A percentile compares a stretch with the other conserved stretches of the same genome.
These are phyloP conservation scores for Bactericera cockerelli DNA, from an alignment of 1,140 invertebrate genomes.

Conservation along the genomic window DNA sequence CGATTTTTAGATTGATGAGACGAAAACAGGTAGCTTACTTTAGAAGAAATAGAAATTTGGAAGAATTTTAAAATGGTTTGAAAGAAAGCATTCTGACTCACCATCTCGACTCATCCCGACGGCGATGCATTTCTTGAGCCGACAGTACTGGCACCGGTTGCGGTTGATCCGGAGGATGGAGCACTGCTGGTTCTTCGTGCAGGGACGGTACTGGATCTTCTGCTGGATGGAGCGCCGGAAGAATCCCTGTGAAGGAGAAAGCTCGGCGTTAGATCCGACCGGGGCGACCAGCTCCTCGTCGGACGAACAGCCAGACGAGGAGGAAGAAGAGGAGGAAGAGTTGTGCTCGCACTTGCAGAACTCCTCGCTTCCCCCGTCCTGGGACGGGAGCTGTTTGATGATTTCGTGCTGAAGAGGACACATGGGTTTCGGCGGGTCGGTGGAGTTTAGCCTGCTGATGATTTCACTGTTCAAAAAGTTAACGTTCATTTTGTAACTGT, in stretches of 20 bases:
- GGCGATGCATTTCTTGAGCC: slow-evolving; percentile 93
- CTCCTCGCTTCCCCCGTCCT: neutral
- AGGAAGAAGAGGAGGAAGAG: neutral
- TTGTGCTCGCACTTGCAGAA: slow-evolving; percentile 9
- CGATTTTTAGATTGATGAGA: no score
- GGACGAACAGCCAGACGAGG: neutral
- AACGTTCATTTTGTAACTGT: slow-evolving; percentile 7
- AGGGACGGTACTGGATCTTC: slow-evolving; percentile 94
- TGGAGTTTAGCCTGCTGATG: neutral
- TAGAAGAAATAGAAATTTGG: no score
- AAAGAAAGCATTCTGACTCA: slow-evolving; percentile 36
- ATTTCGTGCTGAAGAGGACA: slow-evolving; percentile 4
- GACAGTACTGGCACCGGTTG: slow-evolving; percentile 92
- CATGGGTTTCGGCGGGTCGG: neutral
- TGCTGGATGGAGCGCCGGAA: slow-evolving; percentile 85
- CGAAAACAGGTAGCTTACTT: no score
- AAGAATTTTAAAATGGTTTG: no score
- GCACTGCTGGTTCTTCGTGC: slow-evolving; percentile 95
- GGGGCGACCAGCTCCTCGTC: neutral
- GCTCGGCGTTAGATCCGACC: neutral
- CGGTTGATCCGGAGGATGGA: slow-evolving; percentile 90
- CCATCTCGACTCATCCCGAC: slow-evolving; percentile 98
- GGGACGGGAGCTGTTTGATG: neutral
- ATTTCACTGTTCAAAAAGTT: slow-evolving; percentile 12
- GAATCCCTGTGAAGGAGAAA: slow-evolving; percentile 50